These are phyloP conservation scores for Haliaeetus leucogaster DNA, from an alignment of 2,113 vertebrate species.

Conservation along the genomic window DNA sequence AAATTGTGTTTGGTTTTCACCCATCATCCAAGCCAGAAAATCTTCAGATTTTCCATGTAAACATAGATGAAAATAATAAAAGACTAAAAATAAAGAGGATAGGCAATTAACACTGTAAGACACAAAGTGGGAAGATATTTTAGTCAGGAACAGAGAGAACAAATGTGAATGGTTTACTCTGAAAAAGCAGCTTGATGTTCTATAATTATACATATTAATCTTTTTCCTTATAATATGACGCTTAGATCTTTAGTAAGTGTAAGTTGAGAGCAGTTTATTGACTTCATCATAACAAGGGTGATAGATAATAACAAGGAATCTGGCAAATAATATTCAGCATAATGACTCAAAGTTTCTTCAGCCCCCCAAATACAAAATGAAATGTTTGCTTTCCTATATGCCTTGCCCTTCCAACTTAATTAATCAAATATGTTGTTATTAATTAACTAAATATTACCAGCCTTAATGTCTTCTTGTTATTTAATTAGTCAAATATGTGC, in stretches of 20 bases:
- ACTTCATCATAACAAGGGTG: not conserved
- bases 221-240: not conserved
- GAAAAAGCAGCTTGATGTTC: not conserved
- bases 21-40: not conserved
- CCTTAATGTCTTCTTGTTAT: not conserved
- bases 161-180: not conserved
- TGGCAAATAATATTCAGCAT: not conserved
- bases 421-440: not conserved
- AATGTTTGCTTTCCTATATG: not conserved
- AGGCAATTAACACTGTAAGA: not conserved
- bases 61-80: constrained; percentile 4
- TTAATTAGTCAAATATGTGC: not conserved
- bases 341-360: not conserved
- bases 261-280: not conserved
- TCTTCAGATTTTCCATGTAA: constrained; percentile 37
- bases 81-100: constrained; percentile 4
- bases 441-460: not conserved
- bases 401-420: not conserved
- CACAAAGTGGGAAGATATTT: not conserved
- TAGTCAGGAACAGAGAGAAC: not conserved
- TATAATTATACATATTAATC: not conserved
- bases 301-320: not conserved
- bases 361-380: not conserved
- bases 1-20: not conserved
- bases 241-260: not conserved